Evolutionary conservation across 2,113 vertebrate species (phyloP).

Genomic region (Entelurus aequoreus): DNA sequence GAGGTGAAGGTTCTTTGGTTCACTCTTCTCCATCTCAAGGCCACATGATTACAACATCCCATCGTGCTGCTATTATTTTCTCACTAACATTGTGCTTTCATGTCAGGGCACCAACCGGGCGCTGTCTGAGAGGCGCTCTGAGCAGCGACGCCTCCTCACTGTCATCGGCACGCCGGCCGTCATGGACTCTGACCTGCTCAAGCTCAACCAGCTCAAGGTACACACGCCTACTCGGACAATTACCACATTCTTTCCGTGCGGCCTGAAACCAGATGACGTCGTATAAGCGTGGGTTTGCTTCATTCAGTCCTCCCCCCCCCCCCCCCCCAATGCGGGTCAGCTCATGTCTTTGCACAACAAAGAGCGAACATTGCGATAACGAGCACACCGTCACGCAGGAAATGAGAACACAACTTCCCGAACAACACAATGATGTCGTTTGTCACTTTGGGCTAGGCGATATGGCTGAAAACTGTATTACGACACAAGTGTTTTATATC

Average conservation of each 20-base stretch:
- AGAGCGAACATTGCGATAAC: too few species aligned
- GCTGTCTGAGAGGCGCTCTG: slow-evolving; percentile 84
- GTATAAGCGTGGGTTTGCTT: too few species aligned
- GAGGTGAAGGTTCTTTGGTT: slow-evolving; percentile 3
- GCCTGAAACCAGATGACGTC: not conserved
- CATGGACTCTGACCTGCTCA: slow-evolving; percentile 87
- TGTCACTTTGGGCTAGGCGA: too few species aligned
- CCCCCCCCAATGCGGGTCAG: too few species aligned
- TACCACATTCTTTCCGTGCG: not conserved
- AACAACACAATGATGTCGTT: too few species aligned
- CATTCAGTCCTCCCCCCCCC: too few species aligned
- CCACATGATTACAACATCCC: slow-evolving; percentile 7
- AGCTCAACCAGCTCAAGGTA: slow-evolving; percentile 94
- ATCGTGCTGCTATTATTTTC: not conserved
- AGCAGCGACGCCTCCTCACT: slow-evolving; percentile 86
- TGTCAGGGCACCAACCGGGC: slow-evolving; percentile 80
- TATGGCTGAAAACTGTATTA: too few species aligned
- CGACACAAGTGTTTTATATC: too few species aligned
- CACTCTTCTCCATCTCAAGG: slow-evolving; percentile 1
- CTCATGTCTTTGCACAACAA: too few species aligned
- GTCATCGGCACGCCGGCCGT: slow-evolving; percentile 83
- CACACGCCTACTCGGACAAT: not conserved
- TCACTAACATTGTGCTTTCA: not conserved
- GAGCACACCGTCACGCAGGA: too few species aligned
- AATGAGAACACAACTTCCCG: too few species aligned